Conservation (phyloP, 1,140 invertebrate species). For the Chymomyza costata region DNA sequence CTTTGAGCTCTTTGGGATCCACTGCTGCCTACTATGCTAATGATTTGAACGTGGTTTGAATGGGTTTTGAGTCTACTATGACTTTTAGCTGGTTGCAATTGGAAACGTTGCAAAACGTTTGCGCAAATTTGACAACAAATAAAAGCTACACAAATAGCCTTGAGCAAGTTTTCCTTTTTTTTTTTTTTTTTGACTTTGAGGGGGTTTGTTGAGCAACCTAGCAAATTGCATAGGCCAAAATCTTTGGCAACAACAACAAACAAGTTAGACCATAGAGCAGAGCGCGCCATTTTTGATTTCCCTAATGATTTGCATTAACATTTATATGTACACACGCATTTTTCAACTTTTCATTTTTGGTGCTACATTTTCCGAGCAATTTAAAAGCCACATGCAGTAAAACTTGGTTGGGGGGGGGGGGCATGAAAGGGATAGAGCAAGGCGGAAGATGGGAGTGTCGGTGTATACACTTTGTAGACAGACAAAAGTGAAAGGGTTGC, state of each 20-base stretch:
- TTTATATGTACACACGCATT: slow-evolving; percentile 62
- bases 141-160: not conserved
- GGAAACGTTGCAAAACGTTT: slow-evolving; percentile 35
- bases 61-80: too few relatives aligned
- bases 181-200: slow-evolving; percentile 36
- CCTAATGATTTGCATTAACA: slow-evolving; percentile 70
- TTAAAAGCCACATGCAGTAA: slow-evolving; percentile 36
- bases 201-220: slow-evolving; percentile 38
- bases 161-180: not conserved
- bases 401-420: not conserved
- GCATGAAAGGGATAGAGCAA: not conserved
- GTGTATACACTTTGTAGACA: too few relatives aligned
- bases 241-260: slow-evolving; percentile 50
- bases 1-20: not conserved
- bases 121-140: slow-evolving; percentile 62
- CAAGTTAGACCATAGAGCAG: slow-evolving; percentile 21
- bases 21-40: slow-evolving; percentile 62
- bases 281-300: slow-evolving; percentile 64
- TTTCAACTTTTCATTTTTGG: not conserved
- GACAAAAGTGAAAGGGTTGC: not conserved
- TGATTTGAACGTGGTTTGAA: slow-evolving; percentile 29
- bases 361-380: slow-evolving; percentile 56
- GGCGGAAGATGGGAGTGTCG: too few relatives aligned
- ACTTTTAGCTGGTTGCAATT: slow-evolving; percentile 36
- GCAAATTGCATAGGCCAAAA: slow-evolving; percentile 58